A percentile compares a stretch with the other conserved stretches of the same genome.
Evolutionary conservation across 2,113 vertebrate genomes (phyloP).

Genomic region (Apodemus sylvaticus): DNA sequence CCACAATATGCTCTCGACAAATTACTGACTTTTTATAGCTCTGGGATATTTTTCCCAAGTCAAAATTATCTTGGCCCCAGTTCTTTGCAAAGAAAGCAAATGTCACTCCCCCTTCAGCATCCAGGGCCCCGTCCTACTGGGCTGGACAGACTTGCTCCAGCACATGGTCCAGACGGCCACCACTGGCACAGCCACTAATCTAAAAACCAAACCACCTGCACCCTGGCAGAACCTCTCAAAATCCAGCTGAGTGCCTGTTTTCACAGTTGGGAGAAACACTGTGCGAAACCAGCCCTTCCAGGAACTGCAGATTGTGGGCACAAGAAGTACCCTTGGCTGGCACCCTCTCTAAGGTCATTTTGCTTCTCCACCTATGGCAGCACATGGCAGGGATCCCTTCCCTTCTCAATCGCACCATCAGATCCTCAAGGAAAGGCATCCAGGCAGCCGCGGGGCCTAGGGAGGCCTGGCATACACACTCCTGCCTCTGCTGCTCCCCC

Average conservation of each 20-base stretch:
- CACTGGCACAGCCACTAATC: accelerated
- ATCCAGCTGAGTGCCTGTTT: neutral
- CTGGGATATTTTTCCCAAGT: neutral
- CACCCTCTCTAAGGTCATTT: neutral
- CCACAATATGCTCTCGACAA: neutral
- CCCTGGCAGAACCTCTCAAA: neutral
- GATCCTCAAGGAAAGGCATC: neutral
- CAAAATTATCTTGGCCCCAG: neutral
- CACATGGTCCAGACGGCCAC: neutral
- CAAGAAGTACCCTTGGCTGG: neutral
- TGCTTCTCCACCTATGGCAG: neutral
- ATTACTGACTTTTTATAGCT: neutral
- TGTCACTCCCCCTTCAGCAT: neutral
- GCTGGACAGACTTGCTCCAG: neutral
- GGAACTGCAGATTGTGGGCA: neutral
- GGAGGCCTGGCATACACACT: neutral
- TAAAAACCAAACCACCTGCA: neutral
- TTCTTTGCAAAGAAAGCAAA: neutral
- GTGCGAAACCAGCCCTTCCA: neutral
- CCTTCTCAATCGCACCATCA: neutral
- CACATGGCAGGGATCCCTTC: neutral
- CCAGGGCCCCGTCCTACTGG: neutral
- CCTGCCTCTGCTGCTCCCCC: neutral
- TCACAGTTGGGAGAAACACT: neutral
- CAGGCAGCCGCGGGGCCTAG: neutral